Evolutionary conservation across 2,797 vertebrate genomes (phyloP).

Genomic region (Dipus sagitta): DNA sequence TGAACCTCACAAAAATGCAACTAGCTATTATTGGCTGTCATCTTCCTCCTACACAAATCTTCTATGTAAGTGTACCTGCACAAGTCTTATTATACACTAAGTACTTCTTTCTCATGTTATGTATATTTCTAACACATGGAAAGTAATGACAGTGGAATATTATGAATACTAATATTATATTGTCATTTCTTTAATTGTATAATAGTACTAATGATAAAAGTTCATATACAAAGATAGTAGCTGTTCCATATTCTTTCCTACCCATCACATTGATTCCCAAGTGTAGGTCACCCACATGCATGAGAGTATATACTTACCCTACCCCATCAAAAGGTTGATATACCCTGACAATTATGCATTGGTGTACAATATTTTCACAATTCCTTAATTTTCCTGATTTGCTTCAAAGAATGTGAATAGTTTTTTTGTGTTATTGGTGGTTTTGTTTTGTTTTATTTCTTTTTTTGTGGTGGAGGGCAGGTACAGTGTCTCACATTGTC

Average conservation of each 20-base stretch:
- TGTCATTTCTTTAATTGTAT: not conserved
- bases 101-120: not conserved
- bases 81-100: not conserved
- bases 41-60: not conserved
- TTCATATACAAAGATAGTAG: not conserved
- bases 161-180: not conserved
- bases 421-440: not conserved
- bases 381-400: not conserved
- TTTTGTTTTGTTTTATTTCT: no score
- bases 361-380: not conserved
- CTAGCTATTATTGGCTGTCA: not conserved
- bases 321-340: fast-evolving
- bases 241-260: not conserved
- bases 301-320: not conserved
- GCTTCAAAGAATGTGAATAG: not conserved
- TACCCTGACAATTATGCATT: not conserved
- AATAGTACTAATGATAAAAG: not conserved
- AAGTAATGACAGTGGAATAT: not conserved
- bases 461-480: no score
- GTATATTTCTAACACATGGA: not conserved
- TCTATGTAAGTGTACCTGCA: not conserved
- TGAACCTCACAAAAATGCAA: not conserved
- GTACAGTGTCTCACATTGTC: not conserved
- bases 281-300: no score
- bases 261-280: not conserved